Base-by-base conservation (phyloP, 2,113 vertebrate species). In the Aptenodytes patagonicus region DNA sequence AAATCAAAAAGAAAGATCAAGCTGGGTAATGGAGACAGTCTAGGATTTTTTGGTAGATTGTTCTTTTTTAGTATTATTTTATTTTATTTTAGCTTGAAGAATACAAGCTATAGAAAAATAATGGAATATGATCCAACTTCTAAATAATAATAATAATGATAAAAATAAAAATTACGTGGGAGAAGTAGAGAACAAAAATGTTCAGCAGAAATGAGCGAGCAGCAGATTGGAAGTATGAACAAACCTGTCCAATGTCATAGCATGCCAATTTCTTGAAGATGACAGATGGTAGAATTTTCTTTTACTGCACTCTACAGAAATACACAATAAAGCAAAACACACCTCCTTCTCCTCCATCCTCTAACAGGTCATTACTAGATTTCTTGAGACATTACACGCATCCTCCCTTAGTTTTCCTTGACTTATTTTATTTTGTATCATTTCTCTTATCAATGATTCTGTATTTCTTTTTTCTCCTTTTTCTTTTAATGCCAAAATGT, bases 151-250 rank as follows among this genome's bases (percentile, higher is more conserved):
- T 85, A 94, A 90, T 91, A 80, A 96, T 69, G 90, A 94, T 80
- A 96, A 96, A 97, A 96, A 97, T 96, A 97, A 97, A 93, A 92
- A 83, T 38, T 95, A 93, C 3, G 85, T 96, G 90, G 96, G 96
- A 96, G 96, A 95, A 77, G 49, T 62, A n/a, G 58, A 95, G 93
- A 94, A 92, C 64, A 96, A 95, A 97, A 92, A 64, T 80, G 62
- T 95, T 96, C 90, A 77, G 88, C 82, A 93, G 90, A 94, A 96
- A 96, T 90, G 93, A 95, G 42, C 0, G 55, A 96, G 90, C 88
- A 94, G 78, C 97, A 97, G 97, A 97, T 94, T 97, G 97, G 79
- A 93, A 96, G 92, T 96, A 95, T 77, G 96, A 96, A 72, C 97
- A 97, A 97, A 96, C 92, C 95, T 93, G 93, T 95, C 92, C 76